Evolutionary conservation across 2,113 vertebrate genomes (phyloP), one percentile per base, ranked within the genome.

Genomic region (Carlito syrichta): DNA sequence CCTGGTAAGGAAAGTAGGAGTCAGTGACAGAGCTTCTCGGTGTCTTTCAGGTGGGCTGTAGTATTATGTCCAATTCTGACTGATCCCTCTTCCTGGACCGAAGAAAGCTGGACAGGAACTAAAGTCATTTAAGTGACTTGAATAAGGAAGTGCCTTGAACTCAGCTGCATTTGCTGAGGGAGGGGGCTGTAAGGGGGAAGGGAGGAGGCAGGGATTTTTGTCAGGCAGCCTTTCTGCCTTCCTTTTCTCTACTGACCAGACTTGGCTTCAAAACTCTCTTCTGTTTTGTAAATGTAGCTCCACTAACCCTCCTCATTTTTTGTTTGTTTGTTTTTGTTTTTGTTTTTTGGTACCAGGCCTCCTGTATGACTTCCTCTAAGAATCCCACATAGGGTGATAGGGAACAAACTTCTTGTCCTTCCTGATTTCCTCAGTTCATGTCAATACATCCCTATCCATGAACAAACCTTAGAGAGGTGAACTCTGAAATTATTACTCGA

Each of bases 1-100:
- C 86, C 74, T 68, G 43, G 89, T 94, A 96, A 94, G 76, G 92
- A 92, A 95, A 89, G 56, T 66, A 78, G 58, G 45, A 92, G 17
- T 87, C 23, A 58, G 58, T 58, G 60, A 86, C 83, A 73, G 10
- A 45, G 60, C 11, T 50, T 90, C 71, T 92, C 60, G 48, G 54
- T 52, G 27, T 90, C 77, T 56, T 92, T 97, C 54, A 82, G 54
- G 2, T 68, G 17, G 2, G 50, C 3, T 77, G 38, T 13, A 43
- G 45, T 94, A 91, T 90, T 90, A 73, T 73, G 48, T 77, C 20
- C 43, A 17, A 6, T 62, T 96, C 45, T 94, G 43, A 91, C 25
- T 69, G 48, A 38, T 45, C 32, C 22, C 5, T 89, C 12, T 97
- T 93, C 68, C 1, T 74, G 32, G 25, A 71, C 60, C 63, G 85